Evolutionary conservation across 2,888 invertebrate species (phyloP).

Genomic region (Volucella inflata): DNA sequence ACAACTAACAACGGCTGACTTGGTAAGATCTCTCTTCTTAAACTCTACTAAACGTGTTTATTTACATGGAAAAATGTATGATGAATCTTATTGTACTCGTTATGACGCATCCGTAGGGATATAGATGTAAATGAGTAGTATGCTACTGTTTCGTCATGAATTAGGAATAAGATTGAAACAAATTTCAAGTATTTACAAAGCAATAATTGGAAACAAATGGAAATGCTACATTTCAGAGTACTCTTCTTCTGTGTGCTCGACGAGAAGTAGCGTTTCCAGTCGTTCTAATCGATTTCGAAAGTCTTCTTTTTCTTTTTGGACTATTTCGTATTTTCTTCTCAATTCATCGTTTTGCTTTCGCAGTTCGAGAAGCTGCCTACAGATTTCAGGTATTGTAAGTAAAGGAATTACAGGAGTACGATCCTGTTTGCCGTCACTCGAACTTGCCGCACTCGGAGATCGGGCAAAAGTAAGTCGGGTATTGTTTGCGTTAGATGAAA

Average conservation of each 20-base stretch:
- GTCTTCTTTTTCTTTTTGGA: conserved; percentile 81
- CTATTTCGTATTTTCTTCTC: conserved; percentile 80
- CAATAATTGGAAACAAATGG: conserved; percentile 10
- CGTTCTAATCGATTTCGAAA: conserved; percentile 80
- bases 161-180: conserved; percentile 38
- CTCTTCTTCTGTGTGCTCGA: conserved; percentile 67
- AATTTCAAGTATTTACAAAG: conserved; percentile 50
- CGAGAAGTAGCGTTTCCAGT: conserved; percentile 80
- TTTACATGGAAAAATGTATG: conserved; percentile 19
- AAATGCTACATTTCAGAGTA: conserved; percentile 46
- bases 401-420: conserved; percentile 79
- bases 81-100: conserved; percentile 13
- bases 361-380: conserved; percentile 81
- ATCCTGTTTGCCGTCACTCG: conserved; percentile 57
- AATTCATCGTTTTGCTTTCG: conserved; percentile 81
- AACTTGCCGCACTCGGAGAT: conserved; percentile 33
- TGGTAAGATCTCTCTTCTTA: not conserved
- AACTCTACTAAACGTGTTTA: not conserved
- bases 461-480: conserved; percentile 25
- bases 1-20: conserved; percentile 31
- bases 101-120: conserved; percentile 1
- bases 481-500: conserved; percentile 25
- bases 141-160: not conserved
- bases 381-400: conserved; percentile 81
- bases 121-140: not conserved